Percentiles rank a stretch among this genome's conserved stretches.
phyloP scores from a whole-genome alignment of 64 coral and sea anemone genomes.

The Stichodactyla mertensii region DNA sequence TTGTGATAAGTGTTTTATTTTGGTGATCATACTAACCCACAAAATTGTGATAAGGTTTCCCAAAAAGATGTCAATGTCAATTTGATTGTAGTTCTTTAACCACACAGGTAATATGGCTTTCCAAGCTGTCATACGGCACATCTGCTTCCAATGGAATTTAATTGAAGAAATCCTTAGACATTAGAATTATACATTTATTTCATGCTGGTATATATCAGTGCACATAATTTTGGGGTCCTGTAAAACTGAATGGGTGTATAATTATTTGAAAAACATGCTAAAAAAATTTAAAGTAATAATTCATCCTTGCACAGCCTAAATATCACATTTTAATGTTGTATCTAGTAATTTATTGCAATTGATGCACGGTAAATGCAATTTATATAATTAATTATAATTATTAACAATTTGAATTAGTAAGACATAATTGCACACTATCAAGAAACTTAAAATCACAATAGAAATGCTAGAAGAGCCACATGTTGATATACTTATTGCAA shows the following conservation, averaged over 20 bases:
- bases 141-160: background rate
- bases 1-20: too few species aligned
- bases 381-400: too few species aligned
- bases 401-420: too few species aligned
- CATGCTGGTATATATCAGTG: background rate
- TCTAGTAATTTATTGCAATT: too few species aligned
- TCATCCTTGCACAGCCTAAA: too few species aligned
- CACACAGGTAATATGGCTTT: conserved; percentile 5
- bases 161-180: background rate
- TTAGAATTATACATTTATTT: background rate
- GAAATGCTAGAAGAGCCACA: too few species aligned
- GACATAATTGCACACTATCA: too few species aligned
- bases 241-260: background rate
- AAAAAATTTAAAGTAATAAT: background rate
- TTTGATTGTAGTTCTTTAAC: conserved; percentile 3
- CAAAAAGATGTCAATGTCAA: background rate
- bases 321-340: too few species aligned
- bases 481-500: too few species aligned
- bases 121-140: background rate
- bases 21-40: too few species aligned
- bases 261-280: background rate
- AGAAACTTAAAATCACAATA: too few species aligned
- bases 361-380: too few species aligned
- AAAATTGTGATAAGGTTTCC: background rate
- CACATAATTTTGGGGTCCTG: background rate